Percentiles rank a stretch among this genome's conserved stretches.
Conservation (phyloP, 2,797 vertebrate genomes). For the Anomalospiza imberbis region DNA sequence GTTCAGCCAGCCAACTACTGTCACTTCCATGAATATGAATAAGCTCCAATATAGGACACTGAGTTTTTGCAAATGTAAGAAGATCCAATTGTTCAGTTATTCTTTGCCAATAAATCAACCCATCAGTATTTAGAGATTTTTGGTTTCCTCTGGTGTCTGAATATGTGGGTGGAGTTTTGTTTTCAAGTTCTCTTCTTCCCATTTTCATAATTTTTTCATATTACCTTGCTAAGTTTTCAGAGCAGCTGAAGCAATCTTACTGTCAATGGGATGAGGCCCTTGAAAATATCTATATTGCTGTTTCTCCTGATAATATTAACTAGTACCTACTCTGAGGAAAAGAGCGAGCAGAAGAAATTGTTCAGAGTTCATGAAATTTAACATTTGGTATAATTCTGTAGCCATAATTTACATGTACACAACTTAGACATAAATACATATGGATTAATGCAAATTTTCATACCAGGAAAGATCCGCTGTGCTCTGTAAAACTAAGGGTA, state of each 20-base stretch:
- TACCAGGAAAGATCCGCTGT: neutral
- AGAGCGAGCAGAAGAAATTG: neutral
- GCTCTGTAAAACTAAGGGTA: slow-evolving; percentile 29
- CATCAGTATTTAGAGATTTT: neutral
- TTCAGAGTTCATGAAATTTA: slow-evolving; percentile 21
- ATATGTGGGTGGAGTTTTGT: neutral
- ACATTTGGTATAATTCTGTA: neutral
- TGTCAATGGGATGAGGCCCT: neutral
- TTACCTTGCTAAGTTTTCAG: neutral
- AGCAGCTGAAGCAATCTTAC: neutral
- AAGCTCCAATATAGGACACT: slow-evolving; percentile 41
- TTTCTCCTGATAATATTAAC: neutral
- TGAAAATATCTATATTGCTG: neutral
- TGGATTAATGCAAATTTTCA: slow-evolving; percentile 58
- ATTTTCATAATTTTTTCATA: neutral
- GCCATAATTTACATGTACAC: slow-evolving; percentile 34
- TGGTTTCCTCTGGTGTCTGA: neutral
- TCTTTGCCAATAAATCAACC: slow-evolving; percentile 27
- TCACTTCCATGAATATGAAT: slow-evolving; percentile 53
- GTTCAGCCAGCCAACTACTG: slow-evolving; percentile 45
- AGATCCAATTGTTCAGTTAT: neutral
- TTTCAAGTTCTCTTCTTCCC: neutral
- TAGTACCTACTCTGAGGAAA: neutral
- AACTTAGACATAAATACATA: slow-evolving; percentile 52
- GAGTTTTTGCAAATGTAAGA: slow-evolving; percentile 31